Percentiles rank a stretch among this genome's conserved stretches.
phyloP scores from a whole-genome alignment of 2,797 vertebrate genomes.

The Pelochelys cantorii region DNA sequence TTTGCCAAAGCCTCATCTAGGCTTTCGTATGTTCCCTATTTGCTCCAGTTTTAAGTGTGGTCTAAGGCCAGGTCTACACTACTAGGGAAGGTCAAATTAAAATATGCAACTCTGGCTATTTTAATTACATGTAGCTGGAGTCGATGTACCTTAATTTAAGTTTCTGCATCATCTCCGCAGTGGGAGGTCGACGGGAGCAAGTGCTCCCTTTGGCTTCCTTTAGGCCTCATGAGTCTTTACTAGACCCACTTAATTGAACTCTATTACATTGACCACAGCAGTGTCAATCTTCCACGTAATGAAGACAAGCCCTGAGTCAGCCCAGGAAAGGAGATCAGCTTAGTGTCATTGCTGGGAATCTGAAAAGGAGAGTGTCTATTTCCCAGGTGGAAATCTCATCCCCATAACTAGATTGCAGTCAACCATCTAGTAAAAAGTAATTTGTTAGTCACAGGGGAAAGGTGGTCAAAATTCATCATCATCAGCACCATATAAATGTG shows the following conservation, averaged over 20 bases:
- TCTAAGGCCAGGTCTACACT: background rate
- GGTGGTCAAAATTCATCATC: background rate
- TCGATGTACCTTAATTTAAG: no score
- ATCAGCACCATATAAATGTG: background rate
- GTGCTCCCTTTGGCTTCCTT: no score
- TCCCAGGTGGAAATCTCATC: background rate
- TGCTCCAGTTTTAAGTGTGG: background rate
- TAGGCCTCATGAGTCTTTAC: no score
- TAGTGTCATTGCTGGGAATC: background rate
- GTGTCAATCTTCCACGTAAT: no score
- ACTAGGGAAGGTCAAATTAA: no score
- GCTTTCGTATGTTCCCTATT: background rate
- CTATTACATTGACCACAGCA: no score
- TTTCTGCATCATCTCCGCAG: no score
- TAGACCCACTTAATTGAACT: no score
- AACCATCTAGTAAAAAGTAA: background rate
- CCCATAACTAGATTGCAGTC: background rate
- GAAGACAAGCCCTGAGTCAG: background rate
- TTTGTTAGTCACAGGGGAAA: background rate
- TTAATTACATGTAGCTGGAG: no score
- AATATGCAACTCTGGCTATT: no score
- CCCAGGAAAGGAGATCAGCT: background rate
- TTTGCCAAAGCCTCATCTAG: rapidly evolving
- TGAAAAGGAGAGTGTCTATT: background rate
- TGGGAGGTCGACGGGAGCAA: no score